phyloP scores from a whole-genome alignment of 1,140 invertebrate genomes.

The Polypedilum pembai region DNA sequence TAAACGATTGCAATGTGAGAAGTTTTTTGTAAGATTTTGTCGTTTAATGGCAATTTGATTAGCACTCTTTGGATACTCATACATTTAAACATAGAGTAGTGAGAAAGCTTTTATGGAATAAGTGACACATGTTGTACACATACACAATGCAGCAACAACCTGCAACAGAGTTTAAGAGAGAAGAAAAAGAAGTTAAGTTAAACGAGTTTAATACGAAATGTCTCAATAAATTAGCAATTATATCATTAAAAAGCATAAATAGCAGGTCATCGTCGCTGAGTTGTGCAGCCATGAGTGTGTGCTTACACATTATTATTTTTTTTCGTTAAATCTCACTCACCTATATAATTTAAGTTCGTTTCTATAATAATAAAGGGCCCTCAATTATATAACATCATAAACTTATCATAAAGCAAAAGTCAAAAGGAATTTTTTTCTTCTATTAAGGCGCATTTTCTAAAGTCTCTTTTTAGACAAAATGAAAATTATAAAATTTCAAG shows the following conservation, averaged over 20 bases:
- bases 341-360: background rate
- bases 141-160: slow-evolving; percentile 1
- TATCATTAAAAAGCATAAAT: slow-evolving; percentile 16
- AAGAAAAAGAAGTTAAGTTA: background rate
- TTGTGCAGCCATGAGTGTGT: background rate
- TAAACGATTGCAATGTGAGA: too few species aligned
- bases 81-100: background rate
- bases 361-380: background rate
- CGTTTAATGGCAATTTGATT: slow-evolving; percentile 5
- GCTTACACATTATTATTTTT: slow-evolving; percentile 5
- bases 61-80: background rate
- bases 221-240: slow-evolving; percentile 14
- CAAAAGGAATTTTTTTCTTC: too few species aligned
- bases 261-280: background rate
- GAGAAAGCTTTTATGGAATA: background rate
- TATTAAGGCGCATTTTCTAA: too few species aligned
- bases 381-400: slow-evolving; percentile 14
- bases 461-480: too few species aligned
- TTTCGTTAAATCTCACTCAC: slow-evolving; percentile 8
- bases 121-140: background rate
- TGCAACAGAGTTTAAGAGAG: background rate
- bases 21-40: background rate
- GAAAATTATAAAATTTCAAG: too few species aligned
- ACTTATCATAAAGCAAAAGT: background rate
- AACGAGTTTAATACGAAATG: slow-evolving; percentile 1